Base-by-base conservation (phyloP, 1,140 invertebrate species). In the Leptopilina boulardi region DNA sequence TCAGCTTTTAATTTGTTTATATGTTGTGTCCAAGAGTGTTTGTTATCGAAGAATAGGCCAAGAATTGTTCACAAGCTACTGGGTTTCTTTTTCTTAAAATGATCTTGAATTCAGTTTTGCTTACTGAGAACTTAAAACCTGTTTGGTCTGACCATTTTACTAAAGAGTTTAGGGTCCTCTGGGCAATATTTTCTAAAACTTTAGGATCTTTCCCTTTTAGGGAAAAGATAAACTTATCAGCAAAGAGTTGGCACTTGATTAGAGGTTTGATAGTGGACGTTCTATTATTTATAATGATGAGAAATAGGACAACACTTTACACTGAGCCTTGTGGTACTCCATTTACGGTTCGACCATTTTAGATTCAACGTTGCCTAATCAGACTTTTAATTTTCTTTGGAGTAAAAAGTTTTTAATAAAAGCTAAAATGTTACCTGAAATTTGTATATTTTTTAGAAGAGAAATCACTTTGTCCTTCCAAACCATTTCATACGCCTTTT, bases 241-340 rank as follows among this genome's bases (percentile, higher is more conserved):
- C 70, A 38, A 47, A 76, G 0, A 71, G 15, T 0, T 15, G 34
- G 11, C 13, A 30, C 71, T 76, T 70, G 0, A 71, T 34, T 9
- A 44, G 75, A 5, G 11, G 9, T 3, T 44, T 5, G 3, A 71
- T 47, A 21, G 2, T 34, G 5, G 1, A n/a, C n/a, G 21, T 41
- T 6, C 78, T 78, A 13, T 70, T 44, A 70, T 82, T 82, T 8
- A 81, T 79, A 4, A 79, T 74, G 9, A 81, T 73, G 21, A 73
- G 13, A 76, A 82, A 80, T n/a, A 82, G 21, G 0, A 74, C 73
- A 3, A 78, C 76, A 54, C 78, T 82, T 18, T 80, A n/a, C 5
- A 74, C 74, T 9, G 76, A 80, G 2, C 76, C 81, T 38, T 82
- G 76, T 1, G 81, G 81, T 11, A 80, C 56, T 9, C 81, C 81